These are phyloP conservation scores for Eublepharis macularius DNA, from an alignment of 2,113 vertebrate genomes.

Conservation along the genomic window DNA sequence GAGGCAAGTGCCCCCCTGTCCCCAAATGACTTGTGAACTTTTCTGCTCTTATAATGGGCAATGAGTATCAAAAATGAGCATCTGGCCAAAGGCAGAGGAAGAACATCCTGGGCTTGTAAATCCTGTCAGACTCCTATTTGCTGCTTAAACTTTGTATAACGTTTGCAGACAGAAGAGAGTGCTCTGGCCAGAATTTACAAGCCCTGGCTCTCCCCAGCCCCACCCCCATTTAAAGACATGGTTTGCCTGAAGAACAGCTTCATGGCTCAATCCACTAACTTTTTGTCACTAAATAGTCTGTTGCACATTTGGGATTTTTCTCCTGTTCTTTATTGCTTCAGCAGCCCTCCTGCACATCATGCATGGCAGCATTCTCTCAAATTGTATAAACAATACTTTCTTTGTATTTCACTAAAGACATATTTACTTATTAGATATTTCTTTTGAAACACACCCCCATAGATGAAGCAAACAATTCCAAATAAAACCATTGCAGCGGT, in stretches of 20 bases:
- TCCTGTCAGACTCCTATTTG: background rate
- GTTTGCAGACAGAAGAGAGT: background rate
- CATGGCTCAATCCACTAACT: background rate
- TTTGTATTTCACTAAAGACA: background rate
- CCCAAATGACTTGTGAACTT: background rate
- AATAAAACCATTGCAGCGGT: conserved; percentile 5
- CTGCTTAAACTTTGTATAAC: background rate
- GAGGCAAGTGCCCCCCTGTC: background rate
- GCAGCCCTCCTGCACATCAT: background rate
- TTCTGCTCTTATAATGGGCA: background rate
- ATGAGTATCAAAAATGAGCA: background rate
- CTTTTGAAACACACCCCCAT: conserved; percentile 27
- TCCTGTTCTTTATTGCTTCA: background rate
- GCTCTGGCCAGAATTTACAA: background rate
- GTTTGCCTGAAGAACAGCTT: background rate
- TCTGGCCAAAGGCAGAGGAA: too few species aligned
- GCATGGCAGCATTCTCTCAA: background rate
- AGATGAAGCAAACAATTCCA: background rate
- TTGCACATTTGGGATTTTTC: background rate
- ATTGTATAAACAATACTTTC: too few species aligned
- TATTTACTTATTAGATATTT: background rate
- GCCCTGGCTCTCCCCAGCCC: background rate
- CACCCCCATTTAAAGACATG: background rate
- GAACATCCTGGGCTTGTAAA: background rate
- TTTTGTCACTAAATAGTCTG: background rate